Percentiles rank a stretch among this genome's conserved stretches.
Evolutionary conservation across 2,888 invertebrate genomes (phyloP).

Genomic region (Blastobasis adustella): DNA sequence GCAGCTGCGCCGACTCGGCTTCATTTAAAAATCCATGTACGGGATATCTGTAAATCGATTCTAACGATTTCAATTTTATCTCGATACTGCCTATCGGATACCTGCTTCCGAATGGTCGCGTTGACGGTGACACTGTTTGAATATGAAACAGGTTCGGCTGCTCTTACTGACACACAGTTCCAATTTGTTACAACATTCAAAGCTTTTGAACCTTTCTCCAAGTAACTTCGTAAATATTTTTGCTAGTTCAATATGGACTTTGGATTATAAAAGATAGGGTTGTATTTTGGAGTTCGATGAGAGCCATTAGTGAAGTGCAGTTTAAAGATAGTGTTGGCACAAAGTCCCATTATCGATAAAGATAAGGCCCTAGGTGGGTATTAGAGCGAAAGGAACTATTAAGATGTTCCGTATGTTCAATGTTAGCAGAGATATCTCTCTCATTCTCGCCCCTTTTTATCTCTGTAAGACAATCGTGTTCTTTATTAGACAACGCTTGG

Average conservation of each 20-base stretch:
- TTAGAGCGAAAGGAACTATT: slow-evolving; percentile 50
- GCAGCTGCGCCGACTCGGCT: slow-evolving; percentile 11
- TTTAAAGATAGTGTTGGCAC: slow-evolving; percentile 41
- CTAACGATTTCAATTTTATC: slow-evolving; percentile 56
- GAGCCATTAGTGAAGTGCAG: slow-evolving; percentile 13
- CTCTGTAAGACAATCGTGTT: slow-evolving; percentile 1
- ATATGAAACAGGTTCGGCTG: slow-evolving; percentile 39
- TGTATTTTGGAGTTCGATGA: slow-evolving; percentile 9
- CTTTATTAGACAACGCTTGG: neutral
- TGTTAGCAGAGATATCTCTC: slow-evolving; percentile 11
- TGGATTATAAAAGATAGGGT: neutral
- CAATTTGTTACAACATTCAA: slow-evolving; percentile 37
- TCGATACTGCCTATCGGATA: slow-evolving; percentile 39
- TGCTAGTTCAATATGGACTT: slow-evolving; percentile 12
- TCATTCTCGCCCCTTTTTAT: neutral
- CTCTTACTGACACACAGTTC: slow-evolving; percentile 32
- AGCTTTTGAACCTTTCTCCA: slow-evolving; percentile 36
- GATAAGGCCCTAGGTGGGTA: slow-evolving; percentile 48
- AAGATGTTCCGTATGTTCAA: slow-evolving; percentile 38
- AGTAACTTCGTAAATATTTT: slow-evolving; percentile 4
- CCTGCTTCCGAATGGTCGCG: slow-evolving; percentile 40
- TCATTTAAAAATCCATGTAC: slow-evolving; percentile 41
- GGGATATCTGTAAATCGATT: slow-evolving; percentile 39
- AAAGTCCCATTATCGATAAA: slow-evolving; percentile 54
- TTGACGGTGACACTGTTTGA: slow-evolving; percentile 45